phyloP scores from a whole-genome alignment of 1,140 invertebrate genomes.

The Catajapyx aquilonaris region DNA sequence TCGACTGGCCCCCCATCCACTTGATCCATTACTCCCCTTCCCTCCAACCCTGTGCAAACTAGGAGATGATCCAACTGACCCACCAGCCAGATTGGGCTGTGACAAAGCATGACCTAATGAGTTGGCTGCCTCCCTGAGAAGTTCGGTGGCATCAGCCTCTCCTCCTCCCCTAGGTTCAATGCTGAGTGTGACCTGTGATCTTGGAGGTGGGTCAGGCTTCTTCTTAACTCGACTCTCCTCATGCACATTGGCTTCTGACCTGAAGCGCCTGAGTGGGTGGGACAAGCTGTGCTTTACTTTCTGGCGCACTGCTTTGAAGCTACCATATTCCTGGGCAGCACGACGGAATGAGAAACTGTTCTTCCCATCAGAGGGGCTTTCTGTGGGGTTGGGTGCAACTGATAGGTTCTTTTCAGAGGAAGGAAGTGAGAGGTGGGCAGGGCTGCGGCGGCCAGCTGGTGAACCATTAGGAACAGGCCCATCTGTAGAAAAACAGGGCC shows the following conservation, averaged over 20 bases:
- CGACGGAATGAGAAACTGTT: no score
- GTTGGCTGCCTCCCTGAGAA: slow-evolving; percentile 17
- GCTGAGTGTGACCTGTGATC: slow-evolving; percentile 18
- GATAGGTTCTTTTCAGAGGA: no score
- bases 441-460: no score
- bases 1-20: no score
- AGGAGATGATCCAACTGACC: no score
- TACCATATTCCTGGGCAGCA: neutral
- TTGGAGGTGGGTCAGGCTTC: slow-evolving; percentile 16
- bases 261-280: slow-evolving; percentile 19
- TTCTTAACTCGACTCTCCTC: slow-evolving; percentile 11
- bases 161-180: slow-evolving; percentile 21
- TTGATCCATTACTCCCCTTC: no score
- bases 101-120: slow-evolving; percentile 22
- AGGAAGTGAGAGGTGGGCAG: no score
- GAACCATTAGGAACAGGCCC: no score
- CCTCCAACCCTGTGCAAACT: no score
- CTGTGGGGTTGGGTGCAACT: no score
- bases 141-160: slow-evolving; percentile 21
- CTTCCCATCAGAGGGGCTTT: no score
- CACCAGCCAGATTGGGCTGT: slow-evolving; percentile 19
- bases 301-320: neutral
- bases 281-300: slow-evolving; percentile 18
- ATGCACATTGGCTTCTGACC: slow-evolving; percentile 24
- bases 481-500: no score